These are phyloP conservation scores for Plagiodera versicolora DNA, from an alignment of 2,888 invertebrate species.

Conservation along the genomic window DNA sequence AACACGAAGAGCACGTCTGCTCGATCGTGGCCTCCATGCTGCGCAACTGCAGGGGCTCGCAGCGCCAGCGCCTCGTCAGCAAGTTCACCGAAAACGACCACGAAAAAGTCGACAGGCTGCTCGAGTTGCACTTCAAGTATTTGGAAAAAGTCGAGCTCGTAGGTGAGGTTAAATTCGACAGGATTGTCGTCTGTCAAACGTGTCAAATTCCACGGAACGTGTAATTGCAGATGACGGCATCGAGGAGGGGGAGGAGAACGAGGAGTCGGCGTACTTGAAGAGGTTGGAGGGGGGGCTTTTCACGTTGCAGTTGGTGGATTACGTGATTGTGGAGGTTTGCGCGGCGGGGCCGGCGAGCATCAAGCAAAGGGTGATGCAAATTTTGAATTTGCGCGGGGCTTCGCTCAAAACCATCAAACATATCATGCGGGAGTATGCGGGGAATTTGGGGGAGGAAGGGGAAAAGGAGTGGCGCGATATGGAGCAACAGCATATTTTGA, in stretches of 20 bases:
- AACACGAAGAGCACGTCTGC: conserved; percentile 93
- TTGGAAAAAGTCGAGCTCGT: conserved; percentile 87
- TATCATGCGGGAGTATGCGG: conserved; percentile 95
- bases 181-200: too few relatives aligned
- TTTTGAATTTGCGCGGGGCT: conserved; percentile 85
- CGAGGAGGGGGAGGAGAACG: conserved; percentile 61
- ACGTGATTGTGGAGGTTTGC: conserved; percentile 80
- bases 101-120: conserved; percentile 94
- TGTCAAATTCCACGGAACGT: too few relatives aligned
- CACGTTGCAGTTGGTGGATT: conserved; percentile 92
- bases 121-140: conserved; percentile 97
- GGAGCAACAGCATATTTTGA: conserved; percentile 88
- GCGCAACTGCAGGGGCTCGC: conserved; percentile 91
- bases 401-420: conserved; percentile 91
- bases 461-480: conserved; percentile 83
- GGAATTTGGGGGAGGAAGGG: conserved; percentile 90
- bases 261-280: conserved; percentile 86
- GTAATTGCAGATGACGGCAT: conserved; percentile 82
- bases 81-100: conserved; percentile 98
- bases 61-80: conserved; percentile 84
- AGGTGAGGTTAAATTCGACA: too few relatives aligned
- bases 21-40: conserved; percentile 93
- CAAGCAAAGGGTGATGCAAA: conserved; percentile 86
- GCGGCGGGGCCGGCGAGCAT: conserved; percentile 70
- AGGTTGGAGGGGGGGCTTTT: conserved; percentile 92